Conservation (phyloP, 2,113 vertebrate species). For the Pionites leucogaster region DNA sequence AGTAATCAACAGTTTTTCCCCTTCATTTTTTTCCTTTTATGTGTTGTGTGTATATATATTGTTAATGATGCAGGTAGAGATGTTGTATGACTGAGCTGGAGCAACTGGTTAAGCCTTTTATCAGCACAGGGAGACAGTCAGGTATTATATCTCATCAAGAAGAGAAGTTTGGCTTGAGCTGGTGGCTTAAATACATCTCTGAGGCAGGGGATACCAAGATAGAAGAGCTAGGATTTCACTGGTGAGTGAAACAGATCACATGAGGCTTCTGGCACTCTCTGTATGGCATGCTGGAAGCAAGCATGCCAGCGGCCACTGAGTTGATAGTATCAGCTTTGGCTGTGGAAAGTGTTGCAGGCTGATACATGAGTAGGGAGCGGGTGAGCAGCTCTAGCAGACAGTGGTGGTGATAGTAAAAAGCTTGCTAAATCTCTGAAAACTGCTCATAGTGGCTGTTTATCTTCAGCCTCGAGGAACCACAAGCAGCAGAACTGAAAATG, state of each 20-base stretch:
- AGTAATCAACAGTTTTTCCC: background rate
- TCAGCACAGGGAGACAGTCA: background rate
- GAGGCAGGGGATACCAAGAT: slow-evolving; percentile 37
- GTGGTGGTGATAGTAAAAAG: background rate
- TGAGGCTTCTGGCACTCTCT: slow-evolving; percentile 78
- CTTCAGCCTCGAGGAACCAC: background rate
- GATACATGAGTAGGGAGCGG: background rate
- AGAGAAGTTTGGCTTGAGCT: slow-evolving; percentile 4
- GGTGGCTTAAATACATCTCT: slow-evolving; percentile 9
- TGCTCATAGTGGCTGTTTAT: background rate
- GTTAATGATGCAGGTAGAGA: background rate
- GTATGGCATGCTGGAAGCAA: slow-evolving; percentile 72
- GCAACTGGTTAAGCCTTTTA: background rate
- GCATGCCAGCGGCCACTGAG: slow-evolving; percentile 57
- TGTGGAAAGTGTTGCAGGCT: slow-evolving; percentile 42
- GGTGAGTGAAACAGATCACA: slow-evolving; percentile 79
- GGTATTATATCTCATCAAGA: background rate
- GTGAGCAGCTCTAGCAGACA: background rate
- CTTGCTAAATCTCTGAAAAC: background rate
- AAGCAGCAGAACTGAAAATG: slow-evolving; percentile 74
- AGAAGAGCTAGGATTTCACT: slow-evolving; percentile 81
- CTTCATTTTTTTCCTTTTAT: background rate
- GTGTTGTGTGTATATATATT: background rate
- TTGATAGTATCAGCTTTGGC: slow-evolving; percentile 69
- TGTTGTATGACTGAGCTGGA: background rate